Conservation (phyloP, 2,888 invertebrate species). For the Lysandra coridon region DNA sequence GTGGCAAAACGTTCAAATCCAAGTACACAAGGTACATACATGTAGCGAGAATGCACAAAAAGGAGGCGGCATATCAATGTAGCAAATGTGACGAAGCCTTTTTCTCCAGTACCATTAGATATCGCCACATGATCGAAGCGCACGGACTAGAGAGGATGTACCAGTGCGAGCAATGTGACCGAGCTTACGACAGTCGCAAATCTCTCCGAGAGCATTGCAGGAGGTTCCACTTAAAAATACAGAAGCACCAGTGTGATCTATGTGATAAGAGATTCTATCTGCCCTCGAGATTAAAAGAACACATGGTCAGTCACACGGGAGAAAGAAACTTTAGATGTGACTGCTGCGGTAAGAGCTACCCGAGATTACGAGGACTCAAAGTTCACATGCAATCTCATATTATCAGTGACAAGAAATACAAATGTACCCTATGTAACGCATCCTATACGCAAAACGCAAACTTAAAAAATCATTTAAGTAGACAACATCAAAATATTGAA, state of each 20-base stretch:
- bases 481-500: conserved; percentile 59
- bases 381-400: conserved; percentile 80
- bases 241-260: conserved; percentile 74
- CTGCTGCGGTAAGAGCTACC: conserved; percentile 68
- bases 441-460: conserved; percentile 79
- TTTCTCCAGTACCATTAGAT: conserved; percentile 61
- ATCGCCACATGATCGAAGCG: conserved; percentile 64
- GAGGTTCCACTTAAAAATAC: conserved; percentile 62
- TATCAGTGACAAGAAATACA: conserved; percentile 73
- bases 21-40: conserved; percentile 67
- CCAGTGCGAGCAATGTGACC: conserved; percentile 64
- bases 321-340: conserved; percentile 70
- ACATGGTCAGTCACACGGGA: conserved; percentile 69
- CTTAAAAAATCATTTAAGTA: conserved; percentile 79
- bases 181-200: conserved; percentile 66
- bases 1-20: conserved; percentile 68
- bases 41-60: conserved; percentile 60
- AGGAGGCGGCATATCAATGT: conserved; percentile 67
- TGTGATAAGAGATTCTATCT: conserved; percentile 77
- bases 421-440: conserved; percentile 73
- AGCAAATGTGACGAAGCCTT: conserved; percentile 66
- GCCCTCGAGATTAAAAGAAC: conserved; percentile 66
- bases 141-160: conserved; percentile 64
- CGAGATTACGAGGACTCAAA: conserved; percentile 62
- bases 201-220: conserved; percentile 66